These are phyloP conservation scores for Agonum fuliginosum DNA, from an alignment of 2,888 invertebrate species.

Conservation along the genomic window DNA sequence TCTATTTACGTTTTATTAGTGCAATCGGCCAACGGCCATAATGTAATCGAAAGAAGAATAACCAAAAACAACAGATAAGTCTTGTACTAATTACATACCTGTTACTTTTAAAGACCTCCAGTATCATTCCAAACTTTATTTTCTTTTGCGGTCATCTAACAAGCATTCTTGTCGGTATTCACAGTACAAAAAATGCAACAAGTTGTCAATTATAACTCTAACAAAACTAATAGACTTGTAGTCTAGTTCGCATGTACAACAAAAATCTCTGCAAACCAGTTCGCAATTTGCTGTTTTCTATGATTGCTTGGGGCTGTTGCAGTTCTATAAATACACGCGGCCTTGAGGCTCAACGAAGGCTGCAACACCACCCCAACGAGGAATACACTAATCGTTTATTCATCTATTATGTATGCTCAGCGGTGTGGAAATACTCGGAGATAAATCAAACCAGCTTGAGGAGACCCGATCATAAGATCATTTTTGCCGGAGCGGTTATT, in stretches of 20 bases:
- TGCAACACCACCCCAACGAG: slow-evolving; percentile 9
- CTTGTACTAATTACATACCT: too few relatives aligned
- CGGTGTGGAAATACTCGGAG: slow-evolving; percentile 47
- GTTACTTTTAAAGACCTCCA: slow-evolving; percentile 1
- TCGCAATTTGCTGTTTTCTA: slow-evolving; percentile 15
- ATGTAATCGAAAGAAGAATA: too few relatives aligned
- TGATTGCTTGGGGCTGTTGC: slow-evolving; percentile 40
- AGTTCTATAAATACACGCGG: slow-evolving; percentile 41
- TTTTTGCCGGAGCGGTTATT: too few relatives aligned
- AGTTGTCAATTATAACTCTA: slow-evolving; percentile 20
- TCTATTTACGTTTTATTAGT: too few relatives aligned
- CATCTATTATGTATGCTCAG: slow-evolving; percentile 48
- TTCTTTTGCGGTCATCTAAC: background rate
- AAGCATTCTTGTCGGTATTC: background rate
- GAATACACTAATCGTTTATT: slow-evolving; percentile 38
- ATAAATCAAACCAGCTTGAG: slow-evolving; percentile 30
- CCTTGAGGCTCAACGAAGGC: slow-evolving; percentile 47
- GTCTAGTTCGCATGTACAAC: slow-evolving; percentile 28
- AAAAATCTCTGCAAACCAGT: slow-evolving; percentile 44
- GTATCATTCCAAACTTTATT: too few relatives aligned
- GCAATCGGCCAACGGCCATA: too few relatives aligned
- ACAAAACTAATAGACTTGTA: slow-evolving; percentile 38
- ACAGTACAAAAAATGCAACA: background rate
- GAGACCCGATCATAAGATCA: background rate
- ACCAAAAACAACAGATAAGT: too few relatives aligned